Conservation (phyloP, 2,888 invertebrate species). For the Dryocosmus kuriphilus region DNA sequence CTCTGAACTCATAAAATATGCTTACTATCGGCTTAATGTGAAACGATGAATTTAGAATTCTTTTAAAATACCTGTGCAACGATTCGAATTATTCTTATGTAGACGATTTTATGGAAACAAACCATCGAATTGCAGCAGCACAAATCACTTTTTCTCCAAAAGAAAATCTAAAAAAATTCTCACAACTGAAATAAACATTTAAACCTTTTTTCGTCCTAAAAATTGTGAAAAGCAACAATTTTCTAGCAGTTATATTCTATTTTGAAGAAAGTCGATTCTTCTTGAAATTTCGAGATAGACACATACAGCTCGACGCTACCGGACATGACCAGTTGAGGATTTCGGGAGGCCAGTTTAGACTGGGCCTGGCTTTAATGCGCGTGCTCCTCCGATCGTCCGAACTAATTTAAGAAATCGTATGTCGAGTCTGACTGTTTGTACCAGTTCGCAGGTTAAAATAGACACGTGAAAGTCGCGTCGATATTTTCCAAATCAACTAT, state of each 20-base stretch:
- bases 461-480: constrained; percentile 73
- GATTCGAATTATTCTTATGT: not conserved
- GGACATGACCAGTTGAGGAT: constrained; percentile 39
- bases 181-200: not conserved
- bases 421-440: constrained; percentile 71
- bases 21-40: not conserved
- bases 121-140: not conserved
- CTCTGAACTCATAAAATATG: not conserved
- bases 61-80: not conserved
- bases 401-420: constrained; percentile 76
- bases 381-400: constrained; percentile 65
- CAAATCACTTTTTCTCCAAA: not conserved
- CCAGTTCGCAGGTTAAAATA: constrained; percentile 76
- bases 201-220: not conserved
- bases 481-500: constrained; percentile 17
- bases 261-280: not conserved
- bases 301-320: constrained; percentile 15
- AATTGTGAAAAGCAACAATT: not conserved
- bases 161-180: not conserved
- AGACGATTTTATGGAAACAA: not conserved
- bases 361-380: constrained; percentile 62
- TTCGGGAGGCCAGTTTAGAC: constrained; percentile 31
- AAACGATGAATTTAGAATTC: not conserved
- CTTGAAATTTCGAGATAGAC: constrained; percentile 10
- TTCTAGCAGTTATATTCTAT: not conserved